Evolutionary conservation across 2,113 vertebrate genomes (phyloP).

Genomic region (Gobio gobio): DNA sequence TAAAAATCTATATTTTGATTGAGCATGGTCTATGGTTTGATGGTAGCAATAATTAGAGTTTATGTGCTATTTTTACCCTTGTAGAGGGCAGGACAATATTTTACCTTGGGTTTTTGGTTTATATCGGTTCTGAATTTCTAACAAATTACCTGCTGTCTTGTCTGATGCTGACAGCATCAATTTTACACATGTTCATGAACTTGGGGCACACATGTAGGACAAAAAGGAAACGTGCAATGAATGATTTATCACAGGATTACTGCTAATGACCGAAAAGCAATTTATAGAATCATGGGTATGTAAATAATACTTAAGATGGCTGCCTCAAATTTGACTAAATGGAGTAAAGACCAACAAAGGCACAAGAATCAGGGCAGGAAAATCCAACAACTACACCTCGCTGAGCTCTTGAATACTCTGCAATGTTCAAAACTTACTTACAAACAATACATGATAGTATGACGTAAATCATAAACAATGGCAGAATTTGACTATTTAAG

Average conservation of each 20-base stretch:
- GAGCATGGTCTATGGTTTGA: background rate
- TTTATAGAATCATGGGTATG: background rate
- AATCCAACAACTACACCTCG: background rate
- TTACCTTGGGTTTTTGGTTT: background rate
- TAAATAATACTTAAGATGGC: background rate
- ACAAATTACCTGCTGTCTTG: conserved; percentile 16
- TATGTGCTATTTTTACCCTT: conserved; percentile 21
- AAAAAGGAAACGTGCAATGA: background rate
- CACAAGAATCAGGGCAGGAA: background rate
- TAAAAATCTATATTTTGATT: conserved; percentile 26
- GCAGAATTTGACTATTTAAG: background rate
- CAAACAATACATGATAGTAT: background rate
- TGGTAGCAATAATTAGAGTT: conserved; percentile 22
- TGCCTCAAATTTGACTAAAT: background rate
- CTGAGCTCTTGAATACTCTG: no score
- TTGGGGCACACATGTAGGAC: background rate
- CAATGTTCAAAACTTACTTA: background rate
- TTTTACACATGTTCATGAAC: background rate
- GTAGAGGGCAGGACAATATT: background rate
- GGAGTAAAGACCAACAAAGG: background rate
- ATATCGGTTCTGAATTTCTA: conserved; percentile 20
- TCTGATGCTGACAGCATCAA: conserved; percentile 22
- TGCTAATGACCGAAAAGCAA: background rate
- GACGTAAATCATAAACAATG: background rate
- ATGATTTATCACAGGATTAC: background rate